Base-by-base conservation (phyloP, 2,888 invertebrate species). In the Agonopterix heracliana region DNA sequence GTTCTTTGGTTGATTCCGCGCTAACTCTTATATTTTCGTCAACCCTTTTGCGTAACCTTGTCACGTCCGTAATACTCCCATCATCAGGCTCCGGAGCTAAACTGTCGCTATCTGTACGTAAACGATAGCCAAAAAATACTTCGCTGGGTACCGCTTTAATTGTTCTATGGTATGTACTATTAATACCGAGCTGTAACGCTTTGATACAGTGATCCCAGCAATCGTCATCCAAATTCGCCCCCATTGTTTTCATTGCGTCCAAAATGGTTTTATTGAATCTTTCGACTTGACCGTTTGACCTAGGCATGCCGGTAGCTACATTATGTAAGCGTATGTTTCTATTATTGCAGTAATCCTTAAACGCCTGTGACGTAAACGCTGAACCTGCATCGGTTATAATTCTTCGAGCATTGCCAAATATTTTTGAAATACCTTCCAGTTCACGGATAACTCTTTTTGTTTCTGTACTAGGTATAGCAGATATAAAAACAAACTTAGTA, bases 401-500 rank as follows among this genome's bases (percentile, higher is more conserved):
- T 36, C 56, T 46, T n/a, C 45, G 49, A 8, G 57, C 55, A n/a
- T 57, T 56, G 5, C 54, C 60, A 26, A 60, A 57, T n/a, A 43
- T 49, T 45, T 56, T 54, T 1, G 47, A 38, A 7, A 57, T 48
- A 9, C 13, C 45, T 8, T 55, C 53, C 26, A 57, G 34, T 46
- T 57, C 51, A 34, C 45, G 45, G n/a, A 53, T 47, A 4, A 50
- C 46, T 12, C 9, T n/a, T 1, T 11, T 11, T 44, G 12, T 49
- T 3, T 54, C 45, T 3, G 52, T 60, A 11, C 45, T 48, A 9
- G 26, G 46, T 4, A 55, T 52, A 2, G 68, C 57, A 35, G 55
- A 60, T 9, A 68, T 50, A 48, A 68, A 68, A 5, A 63, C 53
- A 59, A 68, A 74, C 53, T 71, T 72, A 7, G 68, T 72, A 52